Conservation (phyloP, 1,140 invertebrate genomes). For the Acyrthosiphon pisum region DNA sequence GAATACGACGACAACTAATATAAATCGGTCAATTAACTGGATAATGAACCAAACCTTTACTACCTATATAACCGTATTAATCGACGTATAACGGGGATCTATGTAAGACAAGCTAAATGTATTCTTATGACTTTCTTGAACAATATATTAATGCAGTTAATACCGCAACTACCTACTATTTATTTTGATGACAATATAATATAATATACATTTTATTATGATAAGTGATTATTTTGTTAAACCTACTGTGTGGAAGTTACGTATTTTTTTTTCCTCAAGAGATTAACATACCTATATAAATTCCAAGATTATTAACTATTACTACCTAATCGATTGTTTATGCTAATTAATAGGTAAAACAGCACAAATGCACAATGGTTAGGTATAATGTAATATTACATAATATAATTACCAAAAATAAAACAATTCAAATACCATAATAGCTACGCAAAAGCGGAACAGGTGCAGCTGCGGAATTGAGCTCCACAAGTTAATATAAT, state of each 20-base stretch:
- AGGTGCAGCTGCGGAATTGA: background rate
- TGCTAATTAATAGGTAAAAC: background rate
- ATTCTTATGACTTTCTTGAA: background rate
- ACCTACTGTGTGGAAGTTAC: background rate
- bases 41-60: background rate
- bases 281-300: background rate
- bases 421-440: background rate
- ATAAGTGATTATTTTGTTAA: background rate
- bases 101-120: background rate
- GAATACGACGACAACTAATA: background rate
- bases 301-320: background rate
- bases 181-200: background rate
- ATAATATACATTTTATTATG: background rate
- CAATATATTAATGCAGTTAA: background rate
- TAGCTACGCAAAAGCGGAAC: background rate
- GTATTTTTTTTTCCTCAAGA: background rate
- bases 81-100: background rate
- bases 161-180: background rate
- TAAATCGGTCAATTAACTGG: slow-evolving; percentile 21
- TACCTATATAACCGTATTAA: background rate
- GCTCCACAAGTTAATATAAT: background rate
- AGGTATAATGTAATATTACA: background rate
- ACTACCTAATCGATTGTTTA: background rate
- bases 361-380: background rate
- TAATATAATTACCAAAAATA: background rate